Evolutionary conservation across 2,113 vertebrate genomes (phyloP).

Genomic region (Neofelis nebulosa): DNA sequence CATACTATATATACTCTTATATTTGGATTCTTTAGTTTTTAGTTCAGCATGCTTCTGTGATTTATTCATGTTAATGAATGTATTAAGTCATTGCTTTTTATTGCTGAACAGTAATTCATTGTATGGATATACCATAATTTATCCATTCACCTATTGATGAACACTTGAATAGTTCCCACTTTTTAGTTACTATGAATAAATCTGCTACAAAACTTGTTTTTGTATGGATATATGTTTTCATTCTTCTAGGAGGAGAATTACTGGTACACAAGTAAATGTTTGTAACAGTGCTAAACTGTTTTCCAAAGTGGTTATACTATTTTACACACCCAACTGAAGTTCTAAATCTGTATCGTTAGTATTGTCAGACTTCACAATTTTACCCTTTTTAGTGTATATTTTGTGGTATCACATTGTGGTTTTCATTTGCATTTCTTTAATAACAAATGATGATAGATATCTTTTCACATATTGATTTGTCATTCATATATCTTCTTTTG

Average conservation of each 20-base stretch:
- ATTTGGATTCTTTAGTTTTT: background rate
- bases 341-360: background rate
- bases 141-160: background rate
- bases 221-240: background rate
- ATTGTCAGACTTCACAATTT: background rate
- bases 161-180: background rate
- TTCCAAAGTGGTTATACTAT: background rate
- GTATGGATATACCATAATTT: background rate
- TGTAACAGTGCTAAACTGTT: background rate
- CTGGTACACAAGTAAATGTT: too few relatives aligned
- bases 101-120: background rate
- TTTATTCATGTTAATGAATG: background rate
- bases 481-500: background rate
- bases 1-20: background rate
- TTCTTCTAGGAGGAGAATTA: background rate
- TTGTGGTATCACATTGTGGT: background rate
- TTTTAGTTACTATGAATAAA: background rate
- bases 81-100: background rate
- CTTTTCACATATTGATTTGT: background rate
- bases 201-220: background rate
- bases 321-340: background rate
- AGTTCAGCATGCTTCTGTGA: background rate
- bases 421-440: background rate
- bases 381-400: background rate
- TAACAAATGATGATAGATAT: background rate